A percentile compares a stretch with the other conserved stretches of the same genome.
Conservation (phyloP, 2,888 invertebrate species). For the Drosophila austrosaltans region DNA sequence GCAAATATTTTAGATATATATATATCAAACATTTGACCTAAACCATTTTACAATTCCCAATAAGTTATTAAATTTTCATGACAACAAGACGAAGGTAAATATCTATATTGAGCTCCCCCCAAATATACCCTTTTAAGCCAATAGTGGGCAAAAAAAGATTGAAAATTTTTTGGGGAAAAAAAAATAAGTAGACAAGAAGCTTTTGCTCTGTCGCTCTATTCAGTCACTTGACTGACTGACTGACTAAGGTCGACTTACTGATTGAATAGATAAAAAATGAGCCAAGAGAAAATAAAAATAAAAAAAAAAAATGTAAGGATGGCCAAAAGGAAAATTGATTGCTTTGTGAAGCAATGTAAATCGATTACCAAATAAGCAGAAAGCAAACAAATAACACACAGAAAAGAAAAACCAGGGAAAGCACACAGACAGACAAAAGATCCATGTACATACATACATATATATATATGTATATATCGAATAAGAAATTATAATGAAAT, state of each 20-base stretch:
- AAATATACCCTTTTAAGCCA: background rate
- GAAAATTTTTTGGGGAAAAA: slow-evolving; percentile 45
- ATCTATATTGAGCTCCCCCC: no score
- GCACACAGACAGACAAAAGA: background rate
- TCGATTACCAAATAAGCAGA: slow-evolving; percentile 25
- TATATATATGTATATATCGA: background rate
- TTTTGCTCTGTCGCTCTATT: slow-evolving; percentile 15
- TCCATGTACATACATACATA: background rate
- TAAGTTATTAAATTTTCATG: background rate
- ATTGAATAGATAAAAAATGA: slow-evolving; percentile 70
- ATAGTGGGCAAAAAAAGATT: background rate
- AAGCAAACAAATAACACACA: slow-evolving; percentile 24
- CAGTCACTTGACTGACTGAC: slow-evolving; percentile 25
- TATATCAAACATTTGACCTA: no score
- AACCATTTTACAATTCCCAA: no score
- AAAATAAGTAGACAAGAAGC: slow-evolving; percentile 20
- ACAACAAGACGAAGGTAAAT: background rate
- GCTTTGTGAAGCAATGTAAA: slow-evolving; percentile 60
- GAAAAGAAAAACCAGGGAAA: slow-evolving; percentile 12
- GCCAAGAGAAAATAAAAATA: slow-evolving; percentile 57
- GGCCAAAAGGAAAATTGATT: slow-evolving; percentile 67
- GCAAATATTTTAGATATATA: no score
- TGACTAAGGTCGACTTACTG: slow-evolving; percentile 66
- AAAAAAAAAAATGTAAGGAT: slow-evolving; percentile 33
- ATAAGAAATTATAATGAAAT: slow-evolving; percentile 8